These are phyloP conservation scores for Minunthozetes semirufus DNA, from an alignment of 2,888 invertebrate species.

Conservation along the genomic window DNA sequence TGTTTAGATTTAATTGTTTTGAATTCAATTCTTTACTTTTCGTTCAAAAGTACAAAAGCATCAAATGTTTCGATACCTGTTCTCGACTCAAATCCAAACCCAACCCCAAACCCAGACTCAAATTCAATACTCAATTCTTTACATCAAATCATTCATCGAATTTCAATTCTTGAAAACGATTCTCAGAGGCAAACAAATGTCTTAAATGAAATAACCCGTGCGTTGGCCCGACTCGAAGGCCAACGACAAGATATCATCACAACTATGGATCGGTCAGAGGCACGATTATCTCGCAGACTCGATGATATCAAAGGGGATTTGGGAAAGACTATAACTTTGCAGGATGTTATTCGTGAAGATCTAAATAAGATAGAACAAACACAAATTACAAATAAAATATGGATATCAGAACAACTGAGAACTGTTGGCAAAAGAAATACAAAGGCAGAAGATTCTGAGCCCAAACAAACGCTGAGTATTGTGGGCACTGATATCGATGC, in stretches of 20 bases:
- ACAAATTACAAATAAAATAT: constrained; percentile 41
- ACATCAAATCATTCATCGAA: constrained; percentile 32
- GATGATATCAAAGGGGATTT: constrained; percentile 40
- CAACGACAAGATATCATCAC: constrained; percentile 40
- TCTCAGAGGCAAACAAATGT: constrained; percentile 33
- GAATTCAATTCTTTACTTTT: not conserved
- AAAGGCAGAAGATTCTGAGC: constrained; percentile 20
- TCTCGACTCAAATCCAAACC: too few species aligned
- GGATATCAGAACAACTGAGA: constrained; percentile 40
- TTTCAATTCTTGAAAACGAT: constrained; percentile 37
- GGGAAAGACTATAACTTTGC: constrained; percentile 42
- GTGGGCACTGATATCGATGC: constrained; percentile 38
- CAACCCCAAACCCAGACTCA: too few species aligned
- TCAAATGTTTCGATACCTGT: not conserved
- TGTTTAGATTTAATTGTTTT: not conserved
- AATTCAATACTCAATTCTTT: not conserved
- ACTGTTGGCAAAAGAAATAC: constrained; percentile 29
- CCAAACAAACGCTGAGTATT: constrained; percentile 31
- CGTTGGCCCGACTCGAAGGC: constrained; percentile 37
- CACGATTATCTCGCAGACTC: constrained; percentile 36
- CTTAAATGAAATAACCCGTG: constrained; percentile 36
- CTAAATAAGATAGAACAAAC: constrained; percentile 43
- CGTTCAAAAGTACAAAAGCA: not conserved
- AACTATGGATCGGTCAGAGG: constrained; percentile 39
- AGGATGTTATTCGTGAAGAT: constrained; percentile 43